Base-by-base conservation (phyloP, 2,888 invertebrate species). In the Drosophila sordidula region DNA sequence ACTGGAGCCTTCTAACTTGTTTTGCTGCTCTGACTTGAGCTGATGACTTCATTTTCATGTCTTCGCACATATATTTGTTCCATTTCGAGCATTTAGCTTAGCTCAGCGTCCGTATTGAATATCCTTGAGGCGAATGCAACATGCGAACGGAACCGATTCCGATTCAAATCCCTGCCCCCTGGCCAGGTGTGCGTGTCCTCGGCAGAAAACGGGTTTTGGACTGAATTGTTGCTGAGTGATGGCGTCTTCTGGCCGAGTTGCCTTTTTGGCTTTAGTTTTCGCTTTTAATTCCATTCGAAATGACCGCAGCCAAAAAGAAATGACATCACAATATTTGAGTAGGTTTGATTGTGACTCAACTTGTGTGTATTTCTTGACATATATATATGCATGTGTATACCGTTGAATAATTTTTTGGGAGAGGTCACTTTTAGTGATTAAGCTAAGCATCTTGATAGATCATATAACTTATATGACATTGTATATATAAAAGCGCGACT, bases 301-400 rank as follows among this genome's bases (percentile, higher is more conserved):
- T 75, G 80, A 82, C 66, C 64, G 45, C 64, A 64, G 45, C 52
- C 41, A 64, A 76, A 64, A 18, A 18, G 9, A 64, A 63, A 87
- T 82, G 82, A 87, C 82, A 83, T 83, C 82, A 83, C 82, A 87
- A 47, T 29, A 56, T 69, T 59, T 71, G 69, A 63, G 69, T 87
- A 61, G 68, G 65, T 47, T 65, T 52, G 39, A 70, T 68, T 76
- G 49, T 65, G 55, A 57, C 63, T 42, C 50, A 52, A 26, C 63
- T 41, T 59, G 51, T 51, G 29, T 49, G 36, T 49, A 5, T 56
- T 14, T 25, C 5, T 41, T 32, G 44, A 46, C 18, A 46, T 34
- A 44, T 11, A 44, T 11, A 6, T 11, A 16, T 49, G 0, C 41
- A 44, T 18, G 32, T 59, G 22, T 42, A 41, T 38, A 38, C 5